phyloP scores from a whole-genome alignment of 1,140 invertebrate species.

The Bombus vancouverensis region DNA sequence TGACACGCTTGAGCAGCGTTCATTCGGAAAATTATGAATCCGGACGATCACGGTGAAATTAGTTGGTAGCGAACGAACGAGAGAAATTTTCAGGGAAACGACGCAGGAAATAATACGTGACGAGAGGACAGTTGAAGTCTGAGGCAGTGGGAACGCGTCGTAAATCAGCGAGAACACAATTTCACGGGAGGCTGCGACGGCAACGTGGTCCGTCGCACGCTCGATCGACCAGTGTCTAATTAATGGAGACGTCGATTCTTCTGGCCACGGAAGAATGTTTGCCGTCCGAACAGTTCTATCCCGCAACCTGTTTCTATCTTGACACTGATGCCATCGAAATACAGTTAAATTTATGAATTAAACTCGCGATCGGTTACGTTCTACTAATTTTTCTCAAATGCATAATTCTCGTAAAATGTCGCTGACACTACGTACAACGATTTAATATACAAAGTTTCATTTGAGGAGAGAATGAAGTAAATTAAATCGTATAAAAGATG shows the following conservation, averaged over 20 bases:
- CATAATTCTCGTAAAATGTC: no score
- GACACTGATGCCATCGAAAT: neutral
- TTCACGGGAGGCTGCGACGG: constrained; percentile 57
- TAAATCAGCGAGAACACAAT: constrained; percentile 62
- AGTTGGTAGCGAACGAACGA: constrained; percentile 10
- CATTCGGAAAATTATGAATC: constrained; percentile 11
- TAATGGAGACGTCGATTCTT: constrained; percentile 59
- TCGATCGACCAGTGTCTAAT: constrained; percentile 58
- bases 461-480: neutral
- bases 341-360: constrained; percentile 12
- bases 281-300: constrained; percentile 14
- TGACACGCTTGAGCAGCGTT: neutral
- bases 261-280: constrained; percentile 47
- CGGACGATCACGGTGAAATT: neutral
- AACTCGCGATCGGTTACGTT: neutral
- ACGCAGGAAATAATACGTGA: constrained; percentile 34
- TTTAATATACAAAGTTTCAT: neutral
- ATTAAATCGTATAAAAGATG: neutral
- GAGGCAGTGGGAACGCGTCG: neutral
- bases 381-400: neutral
- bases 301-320: constrained; percentile 27
- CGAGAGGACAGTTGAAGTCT: constrained; percentile 18
- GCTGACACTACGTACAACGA: neutral
- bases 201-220: constrained; percentile 47
- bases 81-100: constrained; percentile 26